Conservation (phyloP, 2,888 invertebrate genomes). For the Cheilosia impressa region DNA sequence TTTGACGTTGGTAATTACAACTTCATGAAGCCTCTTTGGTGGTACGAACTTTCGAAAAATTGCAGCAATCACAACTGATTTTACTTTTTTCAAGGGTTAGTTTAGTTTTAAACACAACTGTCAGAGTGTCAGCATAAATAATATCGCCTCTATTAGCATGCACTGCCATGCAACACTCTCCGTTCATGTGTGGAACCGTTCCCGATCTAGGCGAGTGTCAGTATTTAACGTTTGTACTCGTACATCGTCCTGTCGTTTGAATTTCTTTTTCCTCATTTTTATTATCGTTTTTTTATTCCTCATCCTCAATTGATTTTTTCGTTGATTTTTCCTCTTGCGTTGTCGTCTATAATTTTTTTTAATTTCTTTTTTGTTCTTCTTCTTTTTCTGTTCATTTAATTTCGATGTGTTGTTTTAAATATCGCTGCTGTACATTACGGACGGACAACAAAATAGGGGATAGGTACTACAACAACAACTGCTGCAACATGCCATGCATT, state of each 20-base stretch:
- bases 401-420: slow-evolving; percentile 39
- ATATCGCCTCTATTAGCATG: slow-evolving; percentile 50
- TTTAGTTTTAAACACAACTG: slow-evolving; percentile 31
- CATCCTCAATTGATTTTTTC: slow-evolving; percentile 47
- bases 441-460: background rate
- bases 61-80: no score
- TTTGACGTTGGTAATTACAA: background rate
- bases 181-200: slow-evolving; percentile 15
- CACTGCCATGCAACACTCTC: slow-evolving; percentile 29
- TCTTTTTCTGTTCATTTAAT: slow-evolving; percentile 19
- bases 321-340: slow-evolving; percentile 23
- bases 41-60: background rate
- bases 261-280: slow-evolving; percentile 63
- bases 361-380: no score
- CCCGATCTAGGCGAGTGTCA: slow-evolving; percentile 59
- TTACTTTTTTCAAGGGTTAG: no score
- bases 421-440: slow-evolving; percentile 12
- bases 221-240: slow-evolving; percentile 20
- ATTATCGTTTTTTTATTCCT: slow-evolving; percentile 60
- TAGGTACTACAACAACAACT: slow-evolving; percentile 7
- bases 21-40: background rate
- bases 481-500: slow-evolving; percentile 59
- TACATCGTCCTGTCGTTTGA: slow-evolving; percentile 53
- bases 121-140: background rate
- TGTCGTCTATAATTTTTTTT: slow-evolving; percentile 36